Base-by-base conservation (phyloP, 2,888 invertebrate genomes). In the Rhaphigaster nebulosa region DNA sequence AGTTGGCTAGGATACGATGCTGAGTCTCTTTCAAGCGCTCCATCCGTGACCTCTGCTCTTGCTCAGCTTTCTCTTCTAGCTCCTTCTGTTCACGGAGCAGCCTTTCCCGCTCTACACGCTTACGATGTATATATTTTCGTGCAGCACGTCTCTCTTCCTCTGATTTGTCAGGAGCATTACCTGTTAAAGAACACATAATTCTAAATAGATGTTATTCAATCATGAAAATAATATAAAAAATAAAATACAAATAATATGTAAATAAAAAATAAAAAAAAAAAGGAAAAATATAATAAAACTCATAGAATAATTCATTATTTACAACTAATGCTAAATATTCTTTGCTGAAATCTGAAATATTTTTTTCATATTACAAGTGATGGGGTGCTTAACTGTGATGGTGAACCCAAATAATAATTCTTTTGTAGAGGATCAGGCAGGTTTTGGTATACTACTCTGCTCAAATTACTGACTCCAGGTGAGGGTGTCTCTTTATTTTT, bases 21-120 rank as follows among this genome's bases (percentile, higher is more conserved):
- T 90, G 90, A 18, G 84, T 90, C 80, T 90, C 90, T 56, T 87
- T 90, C 34, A 90, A 18, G 29, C 87, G 76, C 34, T 90, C 84
- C 38, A 90, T 26, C 18, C 87, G 76, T 20, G 90, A 87, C 13
- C 70, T 54, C 56, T 90, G 76, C 18, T 90, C 90, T 29, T 29
- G 80, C 10, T 80, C 76, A 26, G 41, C 84, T 84, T 45, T 84
- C 15, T 60, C 84, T 90, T 90, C 87, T 38, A 41, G 34, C 87
- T 38, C 38, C 26, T 52, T 84, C 34, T 52, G 54, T 26, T 84
- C 56, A 13, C 80, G 80, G 3, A 90, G 52, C 41, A 87, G 54
- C 38, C 87, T 50, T 54, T 90, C 90, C 26, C 90, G 76, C 41
- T 90, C 90, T 0, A 54, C 90, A 52, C 90, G 41, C 52, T 90